Conservation (phyloP, 1,140 invertebrate genomes). For the Diorhabda carinulata region DNA sequence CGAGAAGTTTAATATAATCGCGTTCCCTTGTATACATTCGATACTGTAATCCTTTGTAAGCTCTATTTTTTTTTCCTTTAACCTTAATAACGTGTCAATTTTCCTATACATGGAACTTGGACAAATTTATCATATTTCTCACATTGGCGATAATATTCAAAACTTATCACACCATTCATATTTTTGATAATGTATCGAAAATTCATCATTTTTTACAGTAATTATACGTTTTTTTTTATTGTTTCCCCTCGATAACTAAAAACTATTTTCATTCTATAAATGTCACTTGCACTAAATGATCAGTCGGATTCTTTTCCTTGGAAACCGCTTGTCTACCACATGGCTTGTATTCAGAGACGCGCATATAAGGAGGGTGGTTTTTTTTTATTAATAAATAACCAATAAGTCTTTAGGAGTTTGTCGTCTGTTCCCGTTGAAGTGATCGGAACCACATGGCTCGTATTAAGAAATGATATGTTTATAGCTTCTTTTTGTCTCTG, state of each 20-base stretch:
- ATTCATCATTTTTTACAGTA: too few species aligned
- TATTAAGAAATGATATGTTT: conserved; percentile 23
- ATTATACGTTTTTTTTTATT: too few species aligned
- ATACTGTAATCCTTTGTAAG: conserved; percentile 10
- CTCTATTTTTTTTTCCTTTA: conserved; percentile 8
- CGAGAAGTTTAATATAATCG: conserved; percentile 11
- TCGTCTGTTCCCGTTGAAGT: conserved; percentile 17
- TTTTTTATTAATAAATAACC: conserved; percentile 22
- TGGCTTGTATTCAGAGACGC: conserved; percentile 7
- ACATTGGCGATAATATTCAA: too few species aligned
- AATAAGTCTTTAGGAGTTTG: conserved; percentile 19
- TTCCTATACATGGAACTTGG: too few species aligned
- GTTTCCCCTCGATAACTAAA: background rate
- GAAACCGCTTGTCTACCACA: conserved; percentile 14
- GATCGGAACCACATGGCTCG: conserved; percentile 18
- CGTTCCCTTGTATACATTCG: background rate
- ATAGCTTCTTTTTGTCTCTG: conserved; percentile 16
- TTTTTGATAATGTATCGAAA: too few species aligned
- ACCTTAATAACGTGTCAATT: too few species aligned
- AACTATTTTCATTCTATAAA: background rate
- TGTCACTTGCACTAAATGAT: background rate
- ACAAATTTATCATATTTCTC: too few species aligned
- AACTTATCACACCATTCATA: too few species aligned
- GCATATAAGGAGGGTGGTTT: conserved; percentile 12
- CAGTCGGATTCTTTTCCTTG: background rate